Evolutionary conservation across 2,888 invertebrate genomes (phyloP).

Genomic region (Cephus pulcher): DNA sequence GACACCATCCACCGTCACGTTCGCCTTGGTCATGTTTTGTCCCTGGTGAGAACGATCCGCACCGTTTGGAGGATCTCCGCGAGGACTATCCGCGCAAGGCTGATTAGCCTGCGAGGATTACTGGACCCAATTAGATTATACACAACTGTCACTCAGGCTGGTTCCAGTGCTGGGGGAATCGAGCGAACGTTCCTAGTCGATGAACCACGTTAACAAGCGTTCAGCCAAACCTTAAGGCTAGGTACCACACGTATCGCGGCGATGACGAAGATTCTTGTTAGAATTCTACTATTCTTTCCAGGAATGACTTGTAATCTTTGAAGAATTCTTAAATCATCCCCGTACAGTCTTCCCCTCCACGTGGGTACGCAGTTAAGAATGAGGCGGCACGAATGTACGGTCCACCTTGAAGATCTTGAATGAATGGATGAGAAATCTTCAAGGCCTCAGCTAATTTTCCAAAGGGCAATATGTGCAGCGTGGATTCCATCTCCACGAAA

Average conservation of each 20-base stretch:
- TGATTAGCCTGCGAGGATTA: background rate
- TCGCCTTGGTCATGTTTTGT: slow-evolving; percentile 30
- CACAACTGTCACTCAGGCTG: background rate
- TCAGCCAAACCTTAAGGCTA: background rate
- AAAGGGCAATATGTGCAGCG: background rate
- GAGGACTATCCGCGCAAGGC: background rate
- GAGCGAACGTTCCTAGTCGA: background rate
- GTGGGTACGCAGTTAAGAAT: background rate
- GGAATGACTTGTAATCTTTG: background rate
- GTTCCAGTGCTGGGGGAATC: background rate
- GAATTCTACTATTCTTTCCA: background rate
- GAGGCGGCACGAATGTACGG: background rate
- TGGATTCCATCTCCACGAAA: background rate
- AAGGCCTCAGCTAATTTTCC: background rate
- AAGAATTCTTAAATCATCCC: background rate
- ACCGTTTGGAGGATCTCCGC: background rate
- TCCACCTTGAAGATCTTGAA: background rate
- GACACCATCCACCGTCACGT: slow-evolving; percentile 27
- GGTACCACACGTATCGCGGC: background rate
- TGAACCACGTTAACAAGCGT: background rate
- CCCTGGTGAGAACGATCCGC: slow-evolving; percentile 14
- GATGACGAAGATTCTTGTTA: background rate
- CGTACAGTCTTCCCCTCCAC: background rate
- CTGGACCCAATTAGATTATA: slow-evolving; percentile 5
- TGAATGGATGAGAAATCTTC: background rate